Conservation (phyloP, 2,888 invertebrate genomes). For the Deilephila elpenor region DNA sequence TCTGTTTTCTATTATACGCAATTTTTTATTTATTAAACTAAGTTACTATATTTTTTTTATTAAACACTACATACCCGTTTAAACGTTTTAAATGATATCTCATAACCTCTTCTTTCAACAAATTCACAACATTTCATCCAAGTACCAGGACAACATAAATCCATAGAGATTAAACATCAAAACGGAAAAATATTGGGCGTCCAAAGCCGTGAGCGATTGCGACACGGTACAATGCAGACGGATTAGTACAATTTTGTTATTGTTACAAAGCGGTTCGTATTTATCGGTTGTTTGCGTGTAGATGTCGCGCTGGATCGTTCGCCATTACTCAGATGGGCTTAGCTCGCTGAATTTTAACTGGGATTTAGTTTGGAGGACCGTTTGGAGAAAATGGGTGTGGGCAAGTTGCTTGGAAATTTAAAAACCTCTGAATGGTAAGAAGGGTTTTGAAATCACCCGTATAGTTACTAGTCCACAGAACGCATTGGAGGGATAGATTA, state of each 20-base stretch:
- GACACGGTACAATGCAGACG: conserved; percentile 25
- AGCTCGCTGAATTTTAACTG: conserved; percentile 79
- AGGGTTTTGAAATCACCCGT: no score
- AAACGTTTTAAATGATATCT: background rate
- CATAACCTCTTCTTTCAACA: background rate
- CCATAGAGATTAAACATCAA: conserved; percentile 17
- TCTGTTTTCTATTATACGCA: no score
- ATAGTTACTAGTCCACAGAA: no score
- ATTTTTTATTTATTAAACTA: no score
- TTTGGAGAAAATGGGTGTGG: background rate
- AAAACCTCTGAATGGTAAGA: no score
- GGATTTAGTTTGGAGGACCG: conserved; percentile 56
- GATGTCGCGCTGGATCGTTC: conserved; percentile 61
- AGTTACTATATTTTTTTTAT: no score
- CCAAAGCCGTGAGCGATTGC: conserved; percentile 22
- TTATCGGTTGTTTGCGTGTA: conserved; percentile 70
- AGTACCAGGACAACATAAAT: conserved; percentile 16
- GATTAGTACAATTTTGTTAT: conserved; percentile 30
- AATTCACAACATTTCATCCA: background rate
- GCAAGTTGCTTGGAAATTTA: background rate
- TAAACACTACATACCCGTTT: background rate
- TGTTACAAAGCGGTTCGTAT: conserved; percentile 53
- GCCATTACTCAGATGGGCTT: conserved; percentile 73
- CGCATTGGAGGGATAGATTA: no score
- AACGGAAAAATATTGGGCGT: conserved; percentile 23